phyloP scores from a whole-genome alignment of 2,113 vertebrate species.

The Halichoerus grypus region DNA sequence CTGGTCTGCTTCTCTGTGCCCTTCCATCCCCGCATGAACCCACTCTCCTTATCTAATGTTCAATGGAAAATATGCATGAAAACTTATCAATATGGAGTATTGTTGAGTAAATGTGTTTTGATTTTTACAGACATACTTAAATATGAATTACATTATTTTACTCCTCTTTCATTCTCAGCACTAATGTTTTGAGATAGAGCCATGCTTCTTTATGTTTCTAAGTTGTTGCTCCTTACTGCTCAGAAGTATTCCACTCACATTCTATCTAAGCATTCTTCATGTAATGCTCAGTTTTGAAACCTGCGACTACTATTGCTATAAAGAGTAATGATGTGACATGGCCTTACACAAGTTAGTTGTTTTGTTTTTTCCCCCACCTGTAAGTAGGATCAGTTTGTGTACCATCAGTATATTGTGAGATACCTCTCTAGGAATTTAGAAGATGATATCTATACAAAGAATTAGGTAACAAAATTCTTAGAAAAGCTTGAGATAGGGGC shows the following conservation, averaged over 20 bases:
- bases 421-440: not conserved
- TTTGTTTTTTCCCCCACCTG: not conserved
- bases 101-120: not conserved
- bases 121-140: not conserved
- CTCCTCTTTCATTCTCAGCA: not conserved
- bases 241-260: not conserved
- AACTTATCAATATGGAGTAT: not conserved
- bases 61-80: not conserved
- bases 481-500: not conserved
- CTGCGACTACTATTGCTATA: not conserved
- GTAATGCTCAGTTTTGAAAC: not conserved
- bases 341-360: not conserved
- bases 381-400: not conserved
- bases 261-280: not conserved
- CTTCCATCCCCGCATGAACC: not conserved
- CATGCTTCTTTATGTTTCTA: not conserved
- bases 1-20: not conserved
- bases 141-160: not conserved
- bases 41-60: not conserved
- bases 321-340: not conserved
- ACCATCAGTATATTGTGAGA: not conserved
- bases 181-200: not conserved
- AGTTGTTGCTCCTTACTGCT: not conserved
- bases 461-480: not conserved
- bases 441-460: not conserved